Percentiles rank a stretch among this genome's conserved stretches.
These are phyloP conservation scores for Ictalurus furcatus DNA, from an alignment of 2,113 vertebrate species.

Conservation along the genomic window DNA sequence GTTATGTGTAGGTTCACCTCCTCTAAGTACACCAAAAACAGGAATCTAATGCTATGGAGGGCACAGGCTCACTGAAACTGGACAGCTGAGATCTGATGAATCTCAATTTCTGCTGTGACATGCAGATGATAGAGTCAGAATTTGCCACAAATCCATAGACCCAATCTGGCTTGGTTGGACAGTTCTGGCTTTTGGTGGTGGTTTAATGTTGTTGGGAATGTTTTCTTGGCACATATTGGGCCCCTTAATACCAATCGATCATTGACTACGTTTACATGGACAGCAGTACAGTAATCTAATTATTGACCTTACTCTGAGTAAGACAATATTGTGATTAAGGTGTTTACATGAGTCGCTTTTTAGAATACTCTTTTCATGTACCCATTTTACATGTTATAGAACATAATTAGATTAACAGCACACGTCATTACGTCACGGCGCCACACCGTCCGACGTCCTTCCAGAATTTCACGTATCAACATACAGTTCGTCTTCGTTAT, in stretches of 20 bases:
- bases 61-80: not conserved
- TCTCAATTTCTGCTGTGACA: not conserved
- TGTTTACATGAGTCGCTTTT: too few relatives aligned
- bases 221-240: not conserved
- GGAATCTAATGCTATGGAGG: not conserved
- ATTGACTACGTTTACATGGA: not conserved
- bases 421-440: too few relatives aligned
- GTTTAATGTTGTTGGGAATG: not conserved
- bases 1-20: not conserved
- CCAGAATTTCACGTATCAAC: too few relatives aligned
- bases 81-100: not conserved
- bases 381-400: too few relatives aligned
- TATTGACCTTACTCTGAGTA: too few relatives aligned
- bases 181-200: not conserved
- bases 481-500: too few relatives aligned
- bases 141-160: not conserved
- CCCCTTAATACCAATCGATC: not conserved
- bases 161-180: not conserved
- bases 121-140: not conserved
- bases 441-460: too few relatives aligned
- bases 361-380: too few relatives aligned
- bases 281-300: too few relatives aligned
- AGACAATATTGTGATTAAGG: too few relatives aligned
- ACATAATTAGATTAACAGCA: too few relatives aligned
- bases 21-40: not conserved